Evolutionary conservation across 2,888 invertebrate species (phyloP).

Genomic region (Rutpela maculata): DNA sequence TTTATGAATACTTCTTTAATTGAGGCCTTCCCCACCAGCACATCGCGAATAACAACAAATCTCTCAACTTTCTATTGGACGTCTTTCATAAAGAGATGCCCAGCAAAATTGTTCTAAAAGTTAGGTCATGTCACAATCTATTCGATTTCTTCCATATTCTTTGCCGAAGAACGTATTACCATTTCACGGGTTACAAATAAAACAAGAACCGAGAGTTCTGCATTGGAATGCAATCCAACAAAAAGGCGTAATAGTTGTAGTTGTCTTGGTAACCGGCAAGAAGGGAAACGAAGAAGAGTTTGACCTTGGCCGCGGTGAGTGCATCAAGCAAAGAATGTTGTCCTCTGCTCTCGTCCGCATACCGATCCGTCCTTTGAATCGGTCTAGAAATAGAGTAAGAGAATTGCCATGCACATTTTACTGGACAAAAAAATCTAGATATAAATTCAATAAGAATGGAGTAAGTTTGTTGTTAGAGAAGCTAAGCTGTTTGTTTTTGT

Average conservation of each 20-base stretch:
- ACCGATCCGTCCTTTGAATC: constrained; percentile 35
- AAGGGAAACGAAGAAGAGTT: constrained; percentile 36
- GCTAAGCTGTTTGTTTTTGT: too few species aligned
- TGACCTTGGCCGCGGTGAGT: constrained; percentile 49
- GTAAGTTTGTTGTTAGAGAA: neutral
- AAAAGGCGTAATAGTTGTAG: constrained; percentile 30
- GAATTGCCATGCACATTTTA: neutral
- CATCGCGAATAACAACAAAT: too few species aligned
- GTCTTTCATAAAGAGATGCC: too few species aligned
- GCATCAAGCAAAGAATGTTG: constrained; percentile 48
- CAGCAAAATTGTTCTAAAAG: too few species aligned
- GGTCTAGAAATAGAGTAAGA: neutral
- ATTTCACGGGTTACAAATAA: neutral
- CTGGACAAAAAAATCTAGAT: neutral
- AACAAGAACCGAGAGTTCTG: neutral
- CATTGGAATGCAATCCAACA: constrained; percentile 27
- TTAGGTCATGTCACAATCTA: neutral
- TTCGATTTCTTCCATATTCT: neutral
- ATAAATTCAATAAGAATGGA: neutral
- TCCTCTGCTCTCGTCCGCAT: constrained; percentile 47
- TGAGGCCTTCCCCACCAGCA: too few species aligned
- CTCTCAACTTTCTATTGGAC: too few species aligned
- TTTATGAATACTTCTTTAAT: too few species aligned
- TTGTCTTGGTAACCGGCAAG: constrained; percentile 29
- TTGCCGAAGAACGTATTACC: neutral